Evolutionary conservation across 2,113 vertebrate species (phyloP).

Genomic region (Hucho hucho): DNA sequence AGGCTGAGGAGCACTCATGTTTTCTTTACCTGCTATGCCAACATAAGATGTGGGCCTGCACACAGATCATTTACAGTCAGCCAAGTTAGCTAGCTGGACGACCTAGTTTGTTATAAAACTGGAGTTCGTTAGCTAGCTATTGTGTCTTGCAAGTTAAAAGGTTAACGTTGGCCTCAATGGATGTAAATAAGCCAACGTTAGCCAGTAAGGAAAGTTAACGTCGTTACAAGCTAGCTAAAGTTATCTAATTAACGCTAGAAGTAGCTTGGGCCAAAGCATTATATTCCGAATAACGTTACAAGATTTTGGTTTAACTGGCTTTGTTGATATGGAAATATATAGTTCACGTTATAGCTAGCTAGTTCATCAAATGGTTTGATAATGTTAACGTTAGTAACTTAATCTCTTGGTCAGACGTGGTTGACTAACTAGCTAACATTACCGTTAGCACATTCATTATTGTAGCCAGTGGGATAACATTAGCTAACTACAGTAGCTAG

Average conservation of each 20-base stretch:
- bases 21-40: slow-evolving; percentile 59
- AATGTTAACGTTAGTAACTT: neutral
- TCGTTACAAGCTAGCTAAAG: neutral
- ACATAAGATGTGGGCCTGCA: neutral
- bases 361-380: neutral
- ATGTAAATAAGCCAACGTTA: too few relatives aligned
- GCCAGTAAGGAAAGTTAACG: too few relatives aligned
- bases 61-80: neutral
- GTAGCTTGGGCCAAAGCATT: too few relatives aligned
- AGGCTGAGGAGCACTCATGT: slow-evolving; percentile 79
- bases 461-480: too few relatives aligned
- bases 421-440: neutral
- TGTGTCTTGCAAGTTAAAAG: too few relatives aligned
- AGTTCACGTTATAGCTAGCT: neutral
- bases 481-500: neutral
- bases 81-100: neutral
- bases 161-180: too few relatives aligned
- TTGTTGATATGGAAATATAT: neutral
- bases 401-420: neutral
- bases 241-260: neutral
- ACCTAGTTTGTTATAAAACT: too few relatives aligned
- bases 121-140: too few relatives aligned
- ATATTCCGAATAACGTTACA: too few relatives aligned
- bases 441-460: too few relatives aligned
- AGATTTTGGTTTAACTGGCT: too few relatives aligned